These are phyloP conservation scores for Drosophila macrothrix DNA, from an alignment of 2,888 invertebrate genomes.

Conservation along the genomic window DNA sequence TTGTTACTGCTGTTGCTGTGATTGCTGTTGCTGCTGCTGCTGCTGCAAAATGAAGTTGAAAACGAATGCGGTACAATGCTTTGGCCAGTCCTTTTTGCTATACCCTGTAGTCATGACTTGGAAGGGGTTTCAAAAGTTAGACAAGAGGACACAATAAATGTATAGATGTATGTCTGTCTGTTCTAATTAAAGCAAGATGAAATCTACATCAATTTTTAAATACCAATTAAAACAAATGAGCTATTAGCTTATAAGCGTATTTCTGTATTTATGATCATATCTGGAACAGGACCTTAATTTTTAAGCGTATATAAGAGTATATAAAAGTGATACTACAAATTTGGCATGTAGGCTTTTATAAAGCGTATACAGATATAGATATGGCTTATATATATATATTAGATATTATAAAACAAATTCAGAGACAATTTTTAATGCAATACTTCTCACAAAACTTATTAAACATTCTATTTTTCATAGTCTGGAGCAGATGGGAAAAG, in stretches of 20 bases:
- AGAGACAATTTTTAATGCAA: neutral
- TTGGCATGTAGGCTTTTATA: neutral
- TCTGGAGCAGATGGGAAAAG: neutral
- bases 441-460: neutral
- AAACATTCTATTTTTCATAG: neutral
- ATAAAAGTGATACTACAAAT: neutral
- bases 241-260: neutral
- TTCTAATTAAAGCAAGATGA: neutral
- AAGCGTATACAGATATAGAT: neutral
- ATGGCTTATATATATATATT: neutral
- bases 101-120: constrained; percentile 7
- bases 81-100: constrained; percentile 38
- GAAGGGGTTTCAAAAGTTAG: neutral
- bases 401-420: neutral
- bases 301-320: neutral
- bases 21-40: constrained; percentile 12
- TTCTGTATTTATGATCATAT: neutral
- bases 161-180: neutral
- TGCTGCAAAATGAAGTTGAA: constrained; percentile 72
- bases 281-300: neutral
- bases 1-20: constrained; percentile 18
- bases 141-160: neutral
- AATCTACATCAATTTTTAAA: neutral
- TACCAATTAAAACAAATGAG: neutral
- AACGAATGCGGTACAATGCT: constrained; percentile 68